A percentile compares a stretch with the other conserved stretches of the same genome.
Evolutionary conservation across 1,140 invertebrate genomes (phyloP).

Genomic region (Dreissena polymorpha): DNA sequence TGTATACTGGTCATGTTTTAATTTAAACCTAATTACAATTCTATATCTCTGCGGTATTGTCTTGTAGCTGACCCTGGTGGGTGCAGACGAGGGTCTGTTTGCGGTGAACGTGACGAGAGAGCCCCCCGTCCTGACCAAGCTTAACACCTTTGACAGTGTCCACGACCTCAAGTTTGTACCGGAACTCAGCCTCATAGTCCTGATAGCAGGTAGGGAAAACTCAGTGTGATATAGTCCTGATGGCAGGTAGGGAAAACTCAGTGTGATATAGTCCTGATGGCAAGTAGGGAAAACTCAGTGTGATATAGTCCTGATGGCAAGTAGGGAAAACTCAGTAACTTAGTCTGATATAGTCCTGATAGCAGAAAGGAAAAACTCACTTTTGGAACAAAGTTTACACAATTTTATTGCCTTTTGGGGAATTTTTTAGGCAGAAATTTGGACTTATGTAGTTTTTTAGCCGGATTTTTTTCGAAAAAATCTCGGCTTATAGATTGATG

Average conservation of each 20-base stretch:
- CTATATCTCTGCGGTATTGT: too few species aligned
- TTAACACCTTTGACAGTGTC: slow-evolving; percentile 84
- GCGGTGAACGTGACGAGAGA: slow-evolving; percentile 75
- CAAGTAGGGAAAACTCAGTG: slow-evolving; percentile 70
- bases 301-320: slow-evolving; percentile 83
- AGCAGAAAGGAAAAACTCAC: too few species aligned
- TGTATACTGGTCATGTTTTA: too few species aligned
- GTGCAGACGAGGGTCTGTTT: slow-evolving; percentile 82
- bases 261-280: slow-evolving; percentile 82
- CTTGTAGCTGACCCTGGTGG: slow-evolving; percentile 80
- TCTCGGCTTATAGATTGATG: too few species aligned
- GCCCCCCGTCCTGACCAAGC: slow-evolving; percentile 79
- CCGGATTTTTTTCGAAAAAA: too few species aligned
- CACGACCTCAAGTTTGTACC: slow-evolving; percentile 84
- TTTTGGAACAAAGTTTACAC: too few species aligned
- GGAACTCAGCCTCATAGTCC: slow-evolving; percentile 83
- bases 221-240: slow-evolving; percentile 81
- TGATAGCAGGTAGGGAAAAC: slow-evolving; percentile 80
- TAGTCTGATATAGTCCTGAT: too few species aligned
- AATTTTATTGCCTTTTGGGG: too few species aligned
- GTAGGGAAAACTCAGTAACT: slow-evolving; percentile 64
- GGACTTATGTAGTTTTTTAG: too few species aligned
- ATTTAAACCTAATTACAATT: too few species aligned
- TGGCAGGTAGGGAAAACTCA: slow-evolving; percentile 76
- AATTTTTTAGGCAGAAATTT: too few species aligned